Evolutionary conservation across 2,797 vertebrate genomes (phyloP).

Genomic region (Crax fasciolata): DNA sequence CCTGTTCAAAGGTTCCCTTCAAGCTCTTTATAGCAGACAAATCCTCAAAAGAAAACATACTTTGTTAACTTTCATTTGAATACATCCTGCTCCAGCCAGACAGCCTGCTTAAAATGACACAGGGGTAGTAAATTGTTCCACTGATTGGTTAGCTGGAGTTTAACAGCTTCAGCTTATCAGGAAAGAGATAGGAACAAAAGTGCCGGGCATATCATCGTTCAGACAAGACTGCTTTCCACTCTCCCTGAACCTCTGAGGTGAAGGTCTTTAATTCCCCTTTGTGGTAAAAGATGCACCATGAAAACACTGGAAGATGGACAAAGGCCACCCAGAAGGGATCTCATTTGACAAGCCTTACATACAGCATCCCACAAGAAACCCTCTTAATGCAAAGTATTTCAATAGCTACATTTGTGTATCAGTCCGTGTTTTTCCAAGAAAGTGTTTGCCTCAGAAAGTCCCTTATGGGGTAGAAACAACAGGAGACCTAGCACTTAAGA

Average conservation of each 20-base stretch:
- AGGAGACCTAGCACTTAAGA: slow-evolving; percentile 5
- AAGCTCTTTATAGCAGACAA: slow-evolving; percentile 29
- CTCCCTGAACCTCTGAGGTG: slow-evolving; percentile 33
- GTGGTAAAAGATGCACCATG: slow-evolving; percentile 16
- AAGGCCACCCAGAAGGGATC: slow-evolving; percentile 70
- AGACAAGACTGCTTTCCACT: slow-evolving; percentile 30
- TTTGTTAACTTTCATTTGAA: slow-evolving; percentile 57
- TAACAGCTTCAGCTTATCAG: slow-evolving; percentile 41
- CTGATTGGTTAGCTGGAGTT: slow-evolving; percentile 10
- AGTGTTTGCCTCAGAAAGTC: neutral
- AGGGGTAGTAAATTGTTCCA: slow-evolving; percentile 51
- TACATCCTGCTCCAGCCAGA: slow-evolving; percentile 39
- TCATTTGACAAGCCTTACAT: neutral
- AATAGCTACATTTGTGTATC: neutral
- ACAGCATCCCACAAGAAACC: neutral
- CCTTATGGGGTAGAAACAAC: slow-evolving; percentile 44
- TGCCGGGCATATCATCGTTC: neutral
- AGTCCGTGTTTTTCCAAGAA: neutral
- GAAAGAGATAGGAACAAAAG: slow-evolving; percentile 15
- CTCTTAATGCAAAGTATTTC: neutral
- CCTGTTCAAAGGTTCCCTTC: slow-evolving; percentile 36
- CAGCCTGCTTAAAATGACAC: slow-evolving; percentile 42
- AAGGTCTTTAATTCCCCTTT: slow-evolving; percentile 46
- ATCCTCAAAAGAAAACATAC: slow-evolving; percentile 46
- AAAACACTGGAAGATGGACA: slow-evolving; percentile 35